A percentile compares a stretch with the other conserved stretches of the same genome.
These are phyloP conservation scores for Pampusana beccarii DNA, from an alignment of 2,113 vertebrate species.

Conservation along the genomic window DNA sequence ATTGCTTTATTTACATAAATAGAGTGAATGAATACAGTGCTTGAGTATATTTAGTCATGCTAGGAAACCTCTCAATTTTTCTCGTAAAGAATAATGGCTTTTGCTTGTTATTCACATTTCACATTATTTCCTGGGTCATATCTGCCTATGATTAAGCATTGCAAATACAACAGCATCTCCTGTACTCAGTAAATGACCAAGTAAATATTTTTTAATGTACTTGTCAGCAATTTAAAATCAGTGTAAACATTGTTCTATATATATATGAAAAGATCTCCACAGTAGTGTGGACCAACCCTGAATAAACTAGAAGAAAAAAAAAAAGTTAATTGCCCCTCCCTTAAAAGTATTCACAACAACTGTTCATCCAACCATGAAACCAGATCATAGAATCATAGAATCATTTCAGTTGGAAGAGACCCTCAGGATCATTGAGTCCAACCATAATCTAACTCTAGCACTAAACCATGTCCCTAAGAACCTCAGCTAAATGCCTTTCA, in stretches of 20 bases:
- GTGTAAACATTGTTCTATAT: neutral
- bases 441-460: too few species aligned
- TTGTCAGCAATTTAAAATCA: neutral
- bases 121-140: neutral
- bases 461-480: too few species aligned
- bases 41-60: neutral
- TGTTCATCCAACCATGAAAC: neutral
- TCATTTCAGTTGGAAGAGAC: too few species aligned
- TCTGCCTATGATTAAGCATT: neutral
- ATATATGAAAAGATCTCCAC: neutral
- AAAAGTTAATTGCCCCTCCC: neutral
- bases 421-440: too few species aligned
- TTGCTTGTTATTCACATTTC: neutral
- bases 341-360: neutral
- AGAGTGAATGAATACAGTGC: neutral
- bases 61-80: neutral
- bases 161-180: neutral
- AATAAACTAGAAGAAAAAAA: neutral
- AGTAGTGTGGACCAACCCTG: neutral
- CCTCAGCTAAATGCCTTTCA: too few species aligned
- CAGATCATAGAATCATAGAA: neutral
- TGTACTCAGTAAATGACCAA: neutral
- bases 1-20: conserved; percentile 30
- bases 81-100: neutral
- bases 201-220: neutral